Evolutionary conservation across 2,888 invertebrate genomes (phyloP).

Genomic region (Polyommatus iphigenia): DNA sequence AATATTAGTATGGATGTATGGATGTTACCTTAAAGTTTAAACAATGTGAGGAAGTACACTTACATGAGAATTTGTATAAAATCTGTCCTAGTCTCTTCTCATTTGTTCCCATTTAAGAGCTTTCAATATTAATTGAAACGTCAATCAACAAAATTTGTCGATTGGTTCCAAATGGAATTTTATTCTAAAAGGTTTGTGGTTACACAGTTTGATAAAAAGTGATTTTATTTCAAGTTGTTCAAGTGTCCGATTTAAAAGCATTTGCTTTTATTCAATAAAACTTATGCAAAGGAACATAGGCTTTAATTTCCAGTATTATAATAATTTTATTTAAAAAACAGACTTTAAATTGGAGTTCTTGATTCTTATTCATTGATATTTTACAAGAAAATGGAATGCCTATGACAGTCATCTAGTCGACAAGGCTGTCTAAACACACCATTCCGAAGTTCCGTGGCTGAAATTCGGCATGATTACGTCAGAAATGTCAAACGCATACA

Average conservation of each 20-base stretch:
- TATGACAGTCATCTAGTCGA: too few species aligned
- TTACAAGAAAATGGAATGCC: too few species aligned
- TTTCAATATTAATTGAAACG: conserved; percentile 27
- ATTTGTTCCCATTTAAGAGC: conserved; percentile 27
- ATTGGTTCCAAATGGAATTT: conserved; percentile 21
- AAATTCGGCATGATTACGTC: too few species aligned
- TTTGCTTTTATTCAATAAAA: not conserved
- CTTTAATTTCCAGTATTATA: too few species aligned
- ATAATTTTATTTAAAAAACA: too few species aligned
- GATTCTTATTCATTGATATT: too few species aligned
- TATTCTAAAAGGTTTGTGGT: conserved; percentile 15
- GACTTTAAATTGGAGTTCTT: too few species aligned
- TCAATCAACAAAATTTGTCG: conserved; percentile 28
- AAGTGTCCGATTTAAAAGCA: conserved; percentile 9
- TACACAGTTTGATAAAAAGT: conserved; percentile 25
- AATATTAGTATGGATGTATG: too few species aligned
- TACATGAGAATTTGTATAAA: not conserved
- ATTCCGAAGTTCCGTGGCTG: too few species aligned
- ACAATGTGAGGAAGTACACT: not conserved
- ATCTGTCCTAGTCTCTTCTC: not conserved
- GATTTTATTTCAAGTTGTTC: conserved; percentile 1
- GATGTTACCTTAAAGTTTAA: too few species aligned
- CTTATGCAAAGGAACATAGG: not conserved
- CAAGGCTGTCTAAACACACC: too few species aligned
- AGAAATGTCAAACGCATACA: too few species aligned